A percentile compares a stretch with the other conserved stretches of the same genome.
Evolutionary conservation across 2,888 invertebrate genomes (phyloP).

Genomic region (Pilophorus perplexus): DNA sequence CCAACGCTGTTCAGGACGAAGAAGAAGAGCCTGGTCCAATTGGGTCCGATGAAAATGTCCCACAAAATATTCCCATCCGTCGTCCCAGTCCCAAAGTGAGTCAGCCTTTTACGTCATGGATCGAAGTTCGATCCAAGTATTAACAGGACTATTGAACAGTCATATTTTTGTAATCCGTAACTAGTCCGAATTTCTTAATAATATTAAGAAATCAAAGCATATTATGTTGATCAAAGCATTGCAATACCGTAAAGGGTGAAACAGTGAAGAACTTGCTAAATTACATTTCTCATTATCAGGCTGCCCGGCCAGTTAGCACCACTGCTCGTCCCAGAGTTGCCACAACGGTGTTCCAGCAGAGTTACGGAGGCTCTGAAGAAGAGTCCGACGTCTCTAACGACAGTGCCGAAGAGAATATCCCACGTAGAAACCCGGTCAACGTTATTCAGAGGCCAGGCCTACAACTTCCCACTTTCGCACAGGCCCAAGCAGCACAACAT

Average conservation of each 20-base stretch:
- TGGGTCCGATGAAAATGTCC: slow-evolving; percentile 59
- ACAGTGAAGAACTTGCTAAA: neutral
- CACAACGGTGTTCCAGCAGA: slow-evolving; percentile 70
- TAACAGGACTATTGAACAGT: neutral
- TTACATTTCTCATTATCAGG: neutral
- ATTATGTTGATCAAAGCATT: no score
- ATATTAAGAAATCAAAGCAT: no score
- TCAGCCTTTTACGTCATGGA: neutral
- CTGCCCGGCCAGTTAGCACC: slow-evolving; percentile 32
- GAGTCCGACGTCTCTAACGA: slow-evolving; percentile 53
- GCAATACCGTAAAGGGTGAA: no score
- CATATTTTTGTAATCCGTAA: neutral
- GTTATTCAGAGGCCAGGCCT: slow-evolving; percentile 17
- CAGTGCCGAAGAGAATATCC: slow-evolving; percentile 55
- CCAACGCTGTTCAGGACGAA: slow-evolving; percentile 72
- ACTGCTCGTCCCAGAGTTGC: slow-evolving; percentile 52
- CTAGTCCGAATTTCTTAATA: no score
- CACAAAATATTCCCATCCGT: slow-evolving; percentile 63
- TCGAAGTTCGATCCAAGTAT: neutral
- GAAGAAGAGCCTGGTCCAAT: slow-evolving; percentile 57
- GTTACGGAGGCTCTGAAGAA: slow-evolving; percentile 54
- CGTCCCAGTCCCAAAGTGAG: slow-evolving; percentile 53
- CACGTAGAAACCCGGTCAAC: slow-evolving; percentile 45
- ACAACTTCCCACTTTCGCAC: slow-evolving; percentile 40
- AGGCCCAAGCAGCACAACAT: slow-evolving; percentile 43